A percentile compares a stretch with the other conserved stretches of the same genome.
Evolutionary conservation across 2,888 invertebrate species (phyloP).

Genomic region (Oxytorus armatus): DNA sequence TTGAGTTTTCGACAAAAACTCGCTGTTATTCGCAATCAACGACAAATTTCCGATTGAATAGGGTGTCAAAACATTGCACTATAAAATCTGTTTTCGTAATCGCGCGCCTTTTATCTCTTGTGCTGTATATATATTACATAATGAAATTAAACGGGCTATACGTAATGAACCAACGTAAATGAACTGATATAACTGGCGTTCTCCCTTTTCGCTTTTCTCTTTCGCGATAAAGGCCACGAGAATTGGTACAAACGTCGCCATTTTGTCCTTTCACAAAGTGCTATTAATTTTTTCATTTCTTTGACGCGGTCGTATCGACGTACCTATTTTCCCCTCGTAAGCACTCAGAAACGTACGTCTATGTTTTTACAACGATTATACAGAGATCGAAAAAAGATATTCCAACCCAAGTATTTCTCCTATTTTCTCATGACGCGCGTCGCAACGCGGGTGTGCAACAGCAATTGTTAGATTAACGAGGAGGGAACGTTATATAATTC

Average conservation of each 20-base stretch:
- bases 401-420: not conserved
- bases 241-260: not conserved
- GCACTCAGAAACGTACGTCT: too few relatives aligned
- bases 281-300: conserved; percentile 39
- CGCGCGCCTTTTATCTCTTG: conserved; percentile 38
- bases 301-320: not conserved
- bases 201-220: conserved; percentile 25
- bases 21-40: too few relatives aligned
- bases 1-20: too few relatives aligned
- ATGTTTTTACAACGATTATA: conserved; percentile 7
- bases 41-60: too few relatives aligned
- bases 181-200: conserved; percentile 32
- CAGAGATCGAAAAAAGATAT: conserved; percentile 2
- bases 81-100: conserved; percentile 47
- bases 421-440: conserved; percentile 48
- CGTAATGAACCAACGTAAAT: conserved; percentile 46
- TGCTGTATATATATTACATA: conserved; percentile 11
- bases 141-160: conserved; percentile 39
- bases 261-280: conserved; percentile 18
- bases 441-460: conserved; percentile 19
- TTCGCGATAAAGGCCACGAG: conserved; percentile 16
- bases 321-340: too few relatives aligned
- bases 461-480: conserved; percentile 50
- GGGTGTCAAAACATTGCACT: too few relatives aligned
- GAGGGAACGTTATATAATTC: conserved; percentile 38